These are phyloP conservation scores for Lutraria rhynchaena DNA, from an alignment of 1,140 invertebrate genomes.

Conservation along the genomic window DNA sequence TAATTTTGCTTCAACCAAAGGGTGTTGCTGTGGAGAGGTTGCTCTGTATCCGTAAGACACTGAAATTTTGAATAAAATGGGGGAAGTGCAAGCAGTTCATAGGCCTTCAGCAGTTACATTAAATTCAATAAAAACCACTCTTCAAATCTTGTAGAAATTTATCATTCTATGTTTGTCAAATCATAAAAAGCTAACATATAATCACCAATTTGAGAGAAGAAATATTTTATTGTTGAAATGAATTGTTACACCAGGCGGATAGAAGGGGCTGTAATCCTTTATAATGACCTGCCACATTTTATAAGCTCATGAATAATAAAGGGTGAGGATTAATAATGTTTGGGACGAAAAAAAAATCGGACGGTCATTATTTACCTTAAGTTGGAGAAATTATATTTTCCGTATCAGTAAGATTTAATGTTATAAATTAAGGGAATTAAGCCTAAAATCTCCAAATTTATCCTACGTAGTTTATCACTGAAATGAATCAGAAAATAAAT, in stretches of 20 bases:
- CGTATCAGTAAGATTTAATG: too few species aligned
- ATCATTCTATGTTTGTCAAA: slow-evolving; percentile 42
- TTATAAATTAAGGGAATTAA: too few species aligned
- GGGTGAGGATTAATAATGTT: slow-evolving; percentile 41
- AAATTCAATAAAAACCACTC: slow-evolving; percentile 16
- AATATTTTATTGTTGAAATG: slow-evolving; percentile 8
- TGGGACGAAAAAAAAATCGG: neutral
- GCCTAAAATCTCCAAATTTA: too few species aligned
- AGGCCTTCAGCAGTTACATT: slow-evolving; percentile 33
- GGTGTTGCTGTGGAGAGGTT: too few species aligned
- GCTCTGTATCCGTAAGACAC: too few species aligned
- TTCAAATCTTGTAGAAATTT: slow-evolving; percentile 49
- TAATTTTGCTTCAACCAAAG: too few species aligned
- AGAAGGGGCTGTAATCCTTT: slow-evolving; percentile 39
- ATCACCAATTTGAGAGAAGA: slow-evolving; percentile 49
- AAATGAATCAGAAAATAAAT: too few species aligned
- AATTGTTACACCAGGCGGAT: neutral
- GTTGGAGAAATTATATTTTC: too few species aligned
- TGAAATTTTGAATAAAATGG: too few species aligned
- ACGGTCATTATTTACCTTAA: too few species aligned
- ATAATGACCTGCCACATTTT: slow-evolving; percentile 59
- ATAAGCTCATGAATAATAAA: slow-evolving; percentile 49
- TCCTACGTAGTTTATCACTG: too few species aligned
- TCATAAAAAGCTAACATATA: slow-evolving; percentile 57
- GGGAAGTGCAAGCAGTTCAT: too few species aligned